Evolutionary conservation across 1,140 invertebrate species (phyloP), one percentile per base, ranked within the genome.

Genomic region (Paracyclopina nana): DNA sequence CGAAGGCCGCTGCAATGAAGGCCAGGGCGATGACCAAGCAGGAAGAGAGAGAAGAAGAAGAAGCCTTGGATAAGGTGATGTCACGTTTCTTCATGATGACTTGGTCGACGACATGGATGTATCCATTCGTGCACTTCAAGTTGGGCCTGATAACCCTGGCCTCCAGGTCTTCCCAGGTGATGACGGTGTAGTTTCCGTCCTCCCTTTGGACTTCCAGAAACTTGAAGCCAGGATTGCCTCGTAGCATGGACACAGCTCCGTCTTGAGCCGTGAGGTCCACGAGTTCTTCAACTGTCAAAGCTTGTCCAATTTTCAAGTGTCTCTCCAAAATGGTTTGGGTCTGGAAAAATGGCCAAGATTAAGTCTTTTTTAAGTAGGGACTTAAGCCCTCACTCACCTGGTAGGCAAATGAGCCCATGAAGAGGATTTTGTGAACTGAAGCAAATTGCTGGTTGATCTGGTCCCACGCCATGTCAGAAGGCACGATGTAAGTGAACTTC

Each of bases 401-500:
- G 65, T 85, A 83, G 38, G 72, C 68, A 62, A 73, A 84, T 38
- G 81, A 76, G 40, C 71, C 69, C 74, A 79, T 82, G 56, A 83
- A 83, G 9, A 86, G 64, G 59, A 82, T 82, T 63, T 82, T 84
- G 60, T 79, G 74, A 3, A 75, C 71, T 8, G 82, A 80, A 1
- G 82, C 81, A 58, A 74, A 74, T 34, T 69, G 68, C 34, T 73
- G 68, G 60, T 76, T 70, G 50, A 79, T 73, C 50, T 74, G 71
- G 20, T 75, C 66, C 82, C 82, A 94, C 11, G 85, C 88, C 55
- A 75, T 74, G 59, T 94, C 77, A 6, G 77, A 69, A 1, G 88
- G 86, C 1, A 85, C 86, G 60, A 94, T 91, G 61, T 82, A 90
- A 1, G 87, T 94, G 63, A 79, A 91, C 30, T 79, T 74, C 8